phyloP scores from a whole-genome alignment of 2,888 invertebrate species.

The Drosophila acutilabella region DNA sequence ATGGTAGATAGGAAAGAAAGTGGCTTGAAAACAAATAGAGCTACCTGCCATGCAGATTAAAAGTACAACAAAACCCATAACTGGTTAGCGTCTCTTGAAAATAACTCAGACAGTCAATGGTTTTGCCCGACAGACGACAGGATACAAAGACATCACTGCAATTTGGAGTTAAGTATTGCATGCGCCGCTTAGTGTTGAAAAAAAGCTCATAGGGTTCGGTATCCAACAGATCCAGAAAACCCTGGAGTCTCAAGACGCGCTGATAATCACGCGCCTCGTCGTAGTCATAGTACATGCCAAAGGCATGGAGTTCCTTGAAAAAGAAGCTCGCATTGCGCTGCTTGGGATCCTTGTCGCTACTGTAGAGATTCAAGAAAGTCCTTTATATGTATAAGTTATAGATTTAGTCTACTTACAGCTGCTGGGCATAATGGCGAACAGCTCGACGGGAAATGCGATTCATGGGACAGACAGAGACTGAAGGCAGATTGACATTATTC shows the following conservation, averaged over 20 bases:
- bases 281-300: constrained; percentile 70
- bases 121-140: constrained; percentile 75
- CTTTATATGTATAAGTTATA: background rate
- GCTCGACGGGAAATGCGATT: constrained; percentile 86
- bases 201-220: constrained; percentile 73
- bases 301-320: constrained; percentile 64
- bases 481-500: constrained; percentile 87
- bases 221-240: constrained; percentile 76
- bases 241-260: constrained; percentile 73
- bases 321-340: constrained; percentile 52
- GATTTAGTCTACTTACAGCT: constrained; percentile 78
- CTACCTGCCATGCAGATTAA: constrained; percentile 77
- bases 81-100: constrained; percentile 83
- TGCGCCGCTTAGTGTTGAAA: constrained; percentile 72
- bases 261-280: constrained; percentile 62
- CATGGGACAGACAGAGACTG: constrained; percentile 87
- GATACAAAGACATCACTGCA: constrained; percentile 82
- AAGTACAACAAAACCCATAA: constrained; percentile 85
- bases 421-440: constrained; percentile 79
- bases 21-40: too few species aligned
- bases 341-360: constrained; percentile 64
- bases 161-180: constrained; percentile 82
- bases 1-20: too few species aligned
- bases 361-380: constrained; percentile 15
- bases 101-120: constrained; percentile 69